Evolutionary conservation across 2,797 vertebrate genomes (phyloP).

Genomic region (Lindbergichthys nudifrons): DNA sequence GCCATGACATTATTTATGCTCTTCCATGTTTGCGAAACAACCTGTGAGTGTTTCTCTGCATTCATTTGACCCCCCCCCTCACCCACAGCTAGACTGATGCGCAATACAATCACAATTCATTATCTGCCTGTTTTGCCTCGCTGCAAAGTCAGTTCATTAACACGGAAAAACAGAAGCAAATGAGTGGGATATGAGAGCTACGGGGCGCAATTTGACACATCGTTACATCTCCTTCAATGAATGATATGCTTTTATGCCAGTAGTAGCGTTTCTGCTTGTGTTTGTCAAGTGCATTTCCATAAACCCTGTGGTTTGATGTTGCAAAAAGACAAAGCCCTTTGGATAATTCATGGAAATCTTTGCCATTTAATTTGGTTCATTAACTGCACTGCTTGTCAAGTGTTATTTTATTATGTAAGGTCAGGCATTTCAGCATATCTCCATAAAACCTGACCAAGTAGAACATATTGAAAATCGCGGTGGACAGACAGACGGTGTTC

Average conservation of each 20-base stretch:
- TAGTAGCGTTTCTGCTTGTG: not conserved
- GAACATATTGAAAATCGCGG: not conserved
- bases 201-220: constrained; percentile 16
- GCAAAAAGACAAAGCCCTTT: not conserved
- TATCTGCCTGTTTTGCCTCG: constrained; percentile 8
- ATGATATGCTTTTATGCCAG: constrained; percentile 18
- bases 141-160: constrained; percentile 39
- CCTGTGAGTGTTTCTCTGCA: constrained; percentile 8
- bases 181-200: not conserved
- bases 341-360: not conserved
- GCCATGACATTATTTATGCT: constrained; percentile 36
- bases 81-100: constrained; percentile 30
- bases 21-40: constrained; percentile 9
- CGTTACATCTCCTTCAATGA: constrained; percentile 29
- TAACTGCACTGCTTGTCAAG: not conserved
- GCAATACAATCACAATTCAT: constrained; percentile 41
- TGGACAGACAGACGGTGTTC: not conserved
- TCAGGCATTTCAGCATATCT: not conserved
- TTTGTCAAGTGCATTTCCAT: constrained; percentile 19
- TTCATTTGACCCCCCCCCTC: constrained; percentile 20
- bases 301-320: not conserved
- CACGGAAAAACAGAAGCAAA: constrained; percentile 24
- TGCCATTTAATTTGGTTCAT: not conserved
- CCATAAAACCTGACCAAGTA: not conserved
- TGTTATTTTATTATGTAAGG: not conserved